Evolutionary conservation across 2,797 vertebrate species (phyloP).

Genomic region (Ciconia nigra): DNA sequence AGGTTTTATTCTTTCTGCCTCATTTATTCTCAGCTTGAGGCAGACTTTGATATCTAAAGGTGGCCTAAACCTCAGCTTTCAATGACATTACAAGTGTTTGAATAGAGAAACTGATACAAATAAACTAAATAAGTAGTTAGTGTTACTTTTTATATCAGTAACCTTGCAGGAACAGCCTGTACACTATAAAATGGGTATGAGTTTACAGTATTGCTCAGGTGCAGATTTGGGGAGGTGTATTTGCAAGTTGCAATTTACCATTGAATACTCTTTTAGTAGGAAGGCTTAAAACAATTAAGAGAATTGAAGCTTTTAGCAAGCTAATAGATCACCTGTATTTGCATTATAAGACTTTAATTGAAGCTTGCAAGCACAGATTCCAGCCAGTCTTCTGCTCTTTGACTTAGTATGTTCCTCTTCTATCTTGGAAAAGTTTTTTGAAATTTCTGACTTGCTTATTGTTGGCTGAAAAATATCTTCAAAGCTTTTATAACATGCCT

Average conservation of each 20-base stretch:
- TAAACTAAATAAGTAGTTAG: neutral
- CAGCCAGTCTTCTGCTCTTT: neutral
- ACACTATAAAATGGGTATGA: neutral
- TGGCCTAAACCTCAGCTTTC: neutral
- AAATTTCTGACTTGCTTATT: neutral
- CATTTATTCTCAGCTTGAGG: neutral
- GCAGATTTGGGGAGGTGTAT: neutral
- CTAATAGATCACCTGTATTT: neutral
- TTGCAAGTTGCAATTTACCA: neutral
- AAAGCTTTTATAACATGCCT: fast-evolving
- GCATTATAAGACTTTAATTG: neutral
- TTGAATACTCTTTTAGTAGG: neutral
- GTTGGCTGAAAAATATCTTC: neutral
- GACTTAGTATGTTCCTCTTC: fast-evolving
- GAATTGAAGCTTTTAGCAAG: neutral
- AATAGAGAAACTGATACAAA: neutral
- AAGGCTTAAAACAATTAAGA: neutral
- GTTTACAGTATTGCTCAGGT: neutral
- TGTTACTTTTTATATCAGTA: neutral
- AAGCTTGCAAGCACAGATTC: neutral
- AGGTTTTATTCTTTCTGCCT: neutral
- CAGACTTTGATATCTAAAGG: neutral
- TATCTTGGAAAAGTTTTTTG: neutral
- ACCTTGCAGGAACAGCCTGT: neutral
- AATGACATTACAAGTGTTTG: neutral